Evolutionary conservation across 2,888 invertebrate genomes (phyloP), one percentile per base, ranked within the genome.

Genomic region (Pseudanteris insignis): DNA sequence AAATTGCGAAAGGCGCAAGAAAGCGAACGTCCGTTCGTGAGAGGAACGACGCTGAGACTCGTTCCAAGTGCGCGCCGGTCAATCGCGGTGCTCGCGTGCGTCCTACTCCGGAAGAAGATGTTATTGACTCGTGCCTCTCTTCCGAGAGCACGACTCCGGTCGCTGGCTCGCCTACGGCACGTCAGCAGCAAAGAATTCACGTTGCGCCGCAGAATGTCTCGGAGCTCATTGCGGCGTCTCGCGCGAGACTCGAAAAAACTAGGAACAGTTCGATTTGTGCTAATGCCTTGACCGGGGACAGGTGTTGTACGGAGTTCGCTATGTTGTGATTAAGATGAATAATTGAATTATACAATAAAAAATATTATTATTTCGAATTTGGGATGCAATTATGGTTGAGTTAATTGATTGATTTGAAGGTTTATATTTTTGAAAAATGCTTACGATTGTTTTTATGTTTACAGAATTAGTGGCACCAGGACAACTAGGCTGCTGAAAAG

Each of bases 401-500:
- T 28, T 25, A 40, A 15, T 28, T 1, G 6, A 13, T 4, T 21
- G 21, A 7, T 21, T 21, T 21, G 4, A 7, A 21, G 4, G 21
- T 21, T 9, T 14, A 12, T 37, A 11, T 36, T 47, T 15, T 9
- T 21, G 15, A 1, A 13, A 36, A 36, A n/a, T 37, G 4, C 4
- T 7, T 5, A 21, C 5, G 21, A 21, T 21, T 11, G n/a, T 24
- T 24, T 43, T 14, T 34, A 66, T 62, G 10, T 44, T 75, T 78
- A 9, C 74, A 79, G 79, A 66, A 74, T 75, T 54, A 72, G 70
- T 12, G 73, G 71, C 37, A 73, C 71, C 36, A 74, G 77, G 65
- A 75, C 76, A 55, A 70, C 76, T 30, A 73, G 76, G 47, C 48
- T 75, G 28, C 60, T 79, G 63, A 72, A 74, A 50, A 84, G 85